Evolutionary conservation across 2,797 vertebrate genomes (phyloP).

Genomic region (Onychomys arenicola): DNA sequence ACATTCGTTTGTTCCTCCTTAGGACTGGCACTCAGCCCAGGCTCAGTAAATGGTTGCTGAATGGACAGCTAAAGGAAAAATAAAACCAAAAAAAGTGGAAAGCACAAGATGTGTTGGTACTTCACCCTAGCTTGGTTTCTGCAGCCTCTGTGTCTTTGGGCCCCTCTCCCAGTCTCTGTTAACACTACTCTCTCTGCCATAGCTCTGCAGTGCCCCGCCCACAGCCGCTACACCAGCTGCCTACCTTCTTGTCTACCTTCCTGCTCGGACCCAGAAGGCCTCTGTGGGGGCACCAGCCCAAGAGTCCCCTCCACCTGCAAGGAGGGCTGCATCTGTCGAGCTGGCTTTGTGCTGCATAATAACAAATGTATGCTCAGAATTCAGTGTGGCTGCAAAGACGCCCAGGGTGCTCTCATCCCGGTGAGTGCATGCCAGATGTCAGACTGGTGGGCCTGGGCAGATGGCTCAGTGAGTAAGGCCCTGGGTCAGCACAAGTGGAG

Average conservation of each 20-base stretch:
- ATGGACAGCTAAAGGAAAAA: background rate
- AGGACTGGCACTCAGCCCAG: background rate
- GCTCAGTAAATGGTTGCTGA: background rate
- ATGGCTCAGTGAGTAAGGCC: background rate
- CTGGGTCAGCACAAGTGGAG: background rate
- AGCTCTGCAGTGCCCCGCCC: background rate
- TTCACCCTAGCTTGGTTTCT: background rate
- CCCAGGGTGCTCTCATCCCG: background rate
- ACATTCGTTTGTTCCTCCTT: background rate
- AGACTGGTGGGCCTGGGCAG: background rate
- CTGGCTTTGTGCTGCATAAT: background rate
- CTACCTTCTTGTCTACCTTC: background rate
- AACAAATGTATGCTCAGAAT: background rate
- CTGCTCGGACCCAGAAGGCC: background rate
- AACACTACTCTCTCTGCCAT: background rate
- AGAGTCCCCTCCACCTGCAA: background rate
- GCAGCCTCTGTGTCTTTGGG: background rate
- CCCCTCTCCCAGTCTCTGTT: background rate
- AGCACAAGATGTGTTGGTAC: background rate
- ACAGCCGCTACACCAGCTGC: background rate
- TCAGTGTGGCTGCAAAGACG: background rate
- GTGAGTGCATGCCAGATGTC: background rate
- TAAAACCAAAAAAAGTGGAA: background rate
- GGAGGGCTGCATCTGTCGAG: background rate
- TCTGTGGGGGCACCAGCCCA: background rate